Conservation (phyloP, 2,113 vertebrate genomes). For the Pristiophorus japonicus region DNA sequence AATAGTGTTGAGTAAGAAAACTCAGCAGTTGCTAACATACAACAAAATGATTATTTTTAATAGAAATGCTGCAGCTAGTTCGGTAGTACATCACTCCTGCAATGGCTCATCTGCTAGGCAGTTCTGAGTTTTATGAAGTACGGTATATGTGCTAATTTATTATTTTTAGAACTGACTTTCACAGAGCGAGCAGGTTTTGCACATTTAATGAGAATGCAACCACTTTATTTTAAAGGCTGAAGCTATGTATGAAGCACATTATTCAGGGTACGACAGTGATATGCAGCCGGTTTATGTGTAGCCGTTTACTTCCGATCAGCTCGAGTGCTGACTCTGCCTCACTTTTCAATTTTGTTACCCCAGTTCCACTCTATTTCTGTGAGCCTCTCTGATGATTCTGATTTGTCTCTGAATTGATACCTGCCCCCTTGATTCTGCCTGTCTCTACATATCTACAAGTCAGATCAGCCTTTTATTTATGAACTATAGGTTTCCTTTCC, state of each 20-base stretch:
- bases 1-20: too few species aligned
- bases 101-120: too few species aligned
- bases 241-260: not conserved
- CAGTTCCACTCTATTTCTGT: not conserved
- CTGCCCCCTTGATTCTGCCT: not conserved
- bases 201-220: not conserved
- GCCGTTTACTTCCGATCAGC: not conserved
- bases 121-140: too few species aligned
- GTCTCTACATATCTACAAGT: not conserved
- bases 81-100: too few species aligned
- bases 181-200: too few species aligned
- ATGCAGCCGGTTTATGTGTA: not conserved
- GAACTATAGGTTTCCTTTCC: not conserved
- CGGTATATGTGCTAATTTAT: too few species aligned
- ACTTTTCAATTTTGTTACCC: not conserved
- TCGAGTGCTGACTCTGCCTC: not conserved
- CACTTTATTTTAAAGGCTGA: not conserved
- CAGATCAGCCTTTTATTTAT: not conserved
- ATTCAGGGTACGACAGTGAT: not conserved
- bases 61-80: too few species aligned
- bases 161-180: not conserved
- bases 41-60: too few species aligned
- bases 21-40: too few species aligned
- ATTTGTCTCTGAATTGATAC: not conserved
- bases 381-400: not conserved